These are phyloP conservation scores for Ecliptopera silaceata DNA, from an alignment of 2,888 invertebrate species.

Conservation along the genomic window DNA sequence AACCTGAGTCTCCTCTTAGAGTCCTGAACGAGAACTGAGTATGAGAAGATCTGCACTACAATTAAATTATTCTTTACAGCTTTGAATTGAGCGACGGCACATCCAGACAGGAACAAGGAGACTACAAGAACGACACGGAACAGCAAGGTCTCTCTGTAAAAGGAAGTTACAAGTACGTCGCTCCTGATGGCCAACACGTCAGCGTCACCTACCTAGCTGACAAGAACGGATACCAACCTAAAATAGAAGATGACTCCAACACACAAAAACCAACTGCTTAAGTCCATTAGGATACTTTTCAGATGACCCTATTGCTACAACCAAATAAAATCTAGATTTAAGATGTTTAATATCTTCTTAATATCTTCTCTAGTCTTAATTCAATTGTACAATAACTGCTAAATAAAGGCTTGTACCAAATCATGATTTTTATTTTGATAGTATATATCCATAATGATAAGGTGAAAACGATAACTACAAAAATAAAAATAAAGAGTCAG, in stretches of 20 bases:
- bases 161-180: slow-evolving; percentile 85
- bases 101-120: slow-evolving; percentile 85
- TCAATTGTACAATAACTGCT: slow-evolving; percentile 39
- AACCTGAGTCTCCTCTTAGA: no score
- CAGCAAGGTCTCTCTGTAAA: slow-evolving; percentile 85
- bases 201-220: slow-evolving; percentile 84
- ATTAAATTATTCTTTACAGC: slow-evolving; percentile 50
- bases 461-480: no score
- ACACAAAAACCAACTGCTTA: slow-evolving; percentile 32
- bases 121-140: slow-evolving; percentile 85
- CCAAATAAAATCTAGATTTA: slow-evolving; percentile 46
- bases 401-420: slow-evolving; percentile 41
- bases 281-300: slow-evolving; percentile 1
- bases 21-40: no score
- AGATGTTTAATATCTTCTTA: slow-evolving; percentile 31
- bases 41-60: no score
- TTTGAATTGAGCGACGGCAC: slow-evolving; percentile 87
- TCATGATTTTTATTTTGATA: not conserved
- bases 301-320: slow-evolving; percentile 37
- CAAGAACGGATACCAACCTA: slow-evolving; percentile 84
- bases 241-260: slow-evolving; percentile 50
- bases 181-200: slow-evolving; percentile 85
- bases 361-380: slow-evolving; percentile 41
- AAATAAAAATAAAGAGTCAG: no score
- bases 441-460: no score